Evolutionary conservation across 1,140 invertebrate species (phyloP), one percentile per base, ranked within the genome.

Genomic region (Cataglyphis hispanica): DNA sequence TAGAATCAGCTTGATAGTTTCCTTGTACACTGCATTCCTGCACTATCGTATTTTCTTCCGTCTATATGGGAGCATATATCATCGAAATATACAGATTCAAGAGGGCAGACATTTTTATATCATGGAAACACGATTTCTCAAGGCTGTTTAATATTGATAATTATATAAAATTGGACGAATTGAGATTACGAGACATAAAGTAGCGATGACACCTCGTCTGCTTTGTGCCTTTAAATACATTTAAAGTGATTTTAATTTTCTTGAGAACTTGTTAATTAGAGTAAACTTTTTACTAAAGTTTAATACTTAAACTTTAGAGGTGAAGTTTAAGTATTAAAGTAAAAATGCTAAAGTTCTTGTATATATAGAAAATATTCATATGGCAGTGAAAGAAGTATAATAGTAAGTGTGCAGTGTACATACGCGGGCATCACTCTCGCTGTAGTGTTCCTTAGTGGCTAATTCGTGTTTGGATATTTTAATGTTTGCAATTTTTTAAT

Each of bases 1-100:
- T 74, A 74, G 43, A 74, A 25, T 58, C 66, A 81, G 78, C 78
- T 83, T 83, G n/a, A 83, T 72, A 83, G 53, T 67, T 74, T 74
- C 60, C 43, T 81, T 34, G 53, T 83, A 72, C 37, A 72, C 25
- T 74, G 19, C 27, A 22, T 72, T 43, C 8, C 13, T 8, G 22
- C 53, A 83, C 27, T 72, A 34, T 13, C 67, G 67, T 83, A 60
- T 60, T 19, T 74, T 74, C 37, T 61, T 74, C 25, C 37, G 22
- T 34, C 10, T 58, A 11, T 37, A 43, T 43, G n/a, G 37, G 16
- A 37, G 37, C 10, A 22, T 40, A n/a, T n/a, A n/a, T 53, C 56
- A 27, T 72, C 34, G 37, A 81, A 43, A 58, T n/a, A n/a, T 3
- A 16, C 11, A 1, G 8, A 60, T 19, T 58, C 16, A 3, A 40